Evolutionary conservation across 1,140 invertebrate genomes (phyloP).

Genomic region (Colletes latitarsis): DNA sequence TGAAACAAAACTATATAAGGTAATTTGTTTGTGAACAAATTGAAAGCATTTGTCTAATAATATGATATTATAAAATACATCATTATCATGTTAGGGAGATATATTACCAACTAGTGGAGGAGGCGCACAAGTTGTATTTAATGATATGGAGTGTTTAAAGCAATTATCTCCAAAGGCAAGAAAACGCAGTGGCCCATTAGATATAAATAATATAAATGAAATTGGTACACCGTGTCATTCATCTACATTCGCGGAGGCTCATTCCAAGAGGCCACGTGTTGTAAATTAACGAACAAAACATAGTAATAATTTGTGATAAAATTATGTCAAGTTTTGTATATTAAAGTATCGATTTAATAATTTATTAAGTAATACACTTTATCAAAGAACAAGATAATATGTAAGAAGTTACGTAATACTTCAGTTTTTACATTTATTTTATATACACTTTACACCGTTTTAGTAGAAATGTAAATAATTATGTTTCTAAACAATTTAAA

Average conservation of each 20-base stretch:
- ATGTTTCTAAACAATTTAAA: conserved; percentile 3
- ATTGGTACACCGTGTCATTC: conserved; percentile 42
- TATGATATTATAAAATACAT: conserved; percentile 31
- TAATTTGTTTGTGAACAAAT: conserved; percentile 65
- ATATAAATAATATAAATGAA: conserved; percentile 51
- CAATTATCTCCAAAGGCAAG: conserved; percentile 88
- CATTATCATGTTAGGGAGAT: conserved; percentile 86
- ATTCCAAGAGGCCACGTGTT: conserved; percentile 72
- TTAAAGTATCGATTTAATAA: conserved; percentile 10
- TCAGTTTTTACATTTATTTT: neutral
- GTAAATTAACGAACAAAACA: conserved; percentile 49
- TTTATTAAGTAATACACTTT: conserved; percentile 28
- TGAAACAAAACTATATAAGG: conserved; percentile 96
- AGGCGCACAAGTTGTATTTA: conserved; percentile 97
- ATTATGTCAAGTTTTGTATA: neutral
- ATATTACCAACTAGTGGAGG: conserved; percentile 95
- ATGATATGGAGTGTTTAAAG: conserved; percentile 95
- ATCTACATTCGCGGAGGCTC: conserved; percentile 50
- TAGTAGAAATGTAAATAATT: neutral
- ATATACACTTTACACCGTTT: conserved; percentile 18
- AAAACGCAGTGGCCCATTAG: conserved; percentile 72
- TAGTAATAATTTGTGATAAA: neutral
- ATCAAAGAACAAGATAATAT: neutral
- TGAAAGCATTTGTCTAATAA: neutral
- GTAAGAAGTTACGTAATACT: neutral